Percentiles rank a stretch among this genome's conserved stretches.
Conservation (phyloP, 2,113 vertebrate species). For the Carettochelys insculpta region DNA sequence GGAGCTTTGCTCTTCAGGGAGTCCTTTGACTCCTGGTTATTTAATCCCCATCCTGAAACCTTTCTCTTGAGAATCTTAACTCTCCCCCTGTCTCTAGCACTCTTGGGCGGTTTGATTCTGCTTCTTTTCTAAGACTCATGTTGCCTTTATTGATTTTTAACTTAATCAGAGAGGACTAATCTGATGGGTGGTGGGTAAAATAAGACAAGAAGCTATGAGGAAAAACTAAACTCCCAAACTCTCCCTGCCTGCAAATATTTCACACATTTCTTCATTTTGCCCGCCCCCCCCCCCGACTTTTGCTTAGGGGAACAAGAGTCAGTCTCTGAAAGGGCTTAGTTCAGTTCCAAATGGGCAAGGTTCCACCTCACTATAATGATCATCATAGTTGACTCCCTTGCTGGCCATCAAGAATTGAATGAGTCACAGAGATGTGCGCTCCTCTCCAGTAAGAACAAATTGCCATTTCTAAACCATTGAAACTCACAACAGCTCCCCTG, state of each 20-base stretch:
- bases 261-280: neutral
- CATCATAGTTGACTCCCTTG: neutral
- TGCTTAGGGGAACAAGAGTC: neutral
- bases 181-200: neutral
- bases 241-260: neutral
- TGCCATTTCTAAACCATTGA: neutral
- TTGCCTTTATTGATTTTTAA: neutral
- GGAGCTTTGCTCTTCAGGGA: constrained; percentile 40
- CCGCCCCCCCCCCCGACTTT: neutral
- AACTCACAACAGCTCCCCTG: neutral
- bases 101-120: neutral
- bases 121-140: neutral
- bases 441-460: neutral
- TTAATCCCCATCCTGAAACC: constrained; percentile 33
- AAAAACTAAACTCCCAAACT: neutral
- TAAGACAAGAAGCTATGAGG: neutral
- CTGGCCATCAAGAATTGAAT: neutral
- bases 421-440: neutral
- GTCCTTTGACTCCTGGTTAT: constrained; percentile 15
- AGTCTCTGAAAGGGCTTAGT: neutral
- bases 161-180: neutral
- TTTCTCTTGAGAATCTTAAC: constrained; percentile 7
- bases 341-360: neutral
- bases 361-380: neutral
- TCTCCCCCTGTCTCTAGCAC: neutral